Base-by-base conservation (phyloP, 2,888 invertebrate species). In the Alsophila aescularia region DNA sequence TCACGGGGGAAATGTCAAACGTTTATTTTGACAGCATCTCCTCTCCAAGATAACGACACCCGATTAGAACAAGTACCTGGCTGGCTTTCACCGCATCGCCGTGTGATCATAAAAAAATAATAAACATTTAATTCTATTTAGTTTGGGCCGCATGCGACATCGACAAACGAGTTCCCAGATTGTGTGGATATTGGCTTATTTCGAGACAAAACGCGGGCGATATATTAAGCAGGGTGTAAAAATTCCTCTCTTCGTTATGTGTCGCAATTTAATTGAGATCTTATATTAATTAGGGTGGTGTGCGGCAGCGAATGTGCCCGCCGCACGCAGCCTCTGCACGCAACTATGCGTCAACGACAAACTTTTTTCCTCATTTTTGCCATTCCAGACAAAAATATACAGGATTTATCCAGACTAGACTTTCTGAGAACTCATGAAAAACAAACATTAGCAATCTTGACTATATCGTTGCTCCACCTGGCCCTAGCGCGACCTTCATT, bases 251-350 rank as follows among this genome's bases (percentile, higher is more conserved):
- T 83, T 86, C 85, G 81, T 86, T 88, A 87, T 87, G 84, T 89
- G 90, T 90, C 87, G 87, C 87, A 80, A 83, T 90, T 92, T 92
- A 92, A 92, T 92, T 92, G 92, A 92, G 92, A 92, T 90, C 90
- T 90, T 90, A 90, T 91, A 92, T 92, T 92, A 91, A 91, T 92
- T 91, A 90, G 90, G 81, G 85, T 82, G 85, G 86, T 83, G 87
- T 86, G 89, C 84, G 77, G 78, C 79, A 77, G 79, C 79, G 83
- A 88, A 90, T 87, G 88, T 87, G 86, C 71, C 83, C 81, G 81
- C 82, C 88, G 79, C 90, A 91, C 90, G 91, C 90, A 90, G 80
- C 73, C 77, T 70, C 77, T 65, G 79, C 90, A 88, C 90, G 90
- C 90, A 87, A 90, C 79, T 66, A 54, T 70, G 64, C 66, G 58